A percentile compares a stretch with the other conserved stretches of the same genome.
Conservation (phyloP, 2,113 vertebrate species). For the Stictonetta naevosa region DNA sequence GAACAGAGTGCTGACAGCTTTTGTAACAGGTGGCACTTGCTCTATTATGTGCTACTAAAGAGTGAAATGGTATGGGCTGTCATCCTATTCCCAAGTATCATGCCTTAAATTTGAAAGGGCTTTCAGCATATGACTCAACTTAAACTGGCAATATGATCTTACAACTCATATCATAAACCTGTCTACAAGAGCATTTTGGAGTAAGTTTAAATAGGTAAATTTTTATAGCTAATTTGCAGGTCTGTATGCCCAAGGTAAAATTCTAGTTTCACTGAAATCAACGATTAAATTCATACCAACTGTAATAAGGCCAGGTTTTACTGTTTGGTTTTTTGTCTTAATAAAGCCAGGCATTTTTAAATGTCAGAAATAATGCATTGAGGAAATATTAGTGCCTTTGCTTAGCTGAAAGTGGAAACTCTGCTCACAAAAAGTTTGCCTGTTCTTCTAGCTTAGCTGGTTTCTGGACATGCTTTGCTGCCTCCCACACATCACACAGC, state of each 20-base stretch:
- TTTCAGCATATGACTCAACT: conserved; percentile 10
- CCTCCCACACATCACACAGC: not conserved
- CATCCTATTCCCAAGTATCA: conserved; percentile 54
- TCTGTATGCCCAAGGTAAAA: not conserved
- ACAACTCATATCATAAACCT: not conserved
- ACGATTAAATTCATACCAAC: not conserved
- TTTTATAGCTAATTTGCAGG: not conserved
- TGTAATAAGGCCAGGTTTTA: not conserved
- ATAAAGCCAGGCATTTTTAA: not conserved
- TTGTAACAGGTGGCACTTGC: conserved; percentile 60
- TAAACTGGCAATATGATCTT: not conserved
- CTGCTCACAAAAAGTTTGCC: not conserved
- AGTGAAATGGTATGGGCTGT: not conserved
- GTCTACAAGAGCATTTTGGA: not conserved
- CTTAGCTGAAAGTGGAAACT: not conserved
- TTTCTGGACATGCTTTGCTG: conserved; percentile 17
- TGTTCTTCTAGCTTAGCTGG: not conserved
- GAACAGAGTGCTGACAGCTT: conserved; percentile 41
- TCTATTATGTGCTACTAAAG: conserved; percentile 51
- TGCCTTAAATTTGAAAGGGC: conserved; percentile 32
- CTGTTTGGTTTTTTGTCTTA: not conserved
- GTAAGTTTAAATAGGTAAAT: not conserved
- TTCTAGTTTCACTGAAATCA: not conserved
- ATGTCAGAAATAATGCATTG: conserved; percentile 12
- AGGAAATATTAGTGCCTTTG: not conserved